Evolutionary conservation across 2,888 invertebrate species (phyloP).

Genomic region (Saturnia pavonia): DNA sequence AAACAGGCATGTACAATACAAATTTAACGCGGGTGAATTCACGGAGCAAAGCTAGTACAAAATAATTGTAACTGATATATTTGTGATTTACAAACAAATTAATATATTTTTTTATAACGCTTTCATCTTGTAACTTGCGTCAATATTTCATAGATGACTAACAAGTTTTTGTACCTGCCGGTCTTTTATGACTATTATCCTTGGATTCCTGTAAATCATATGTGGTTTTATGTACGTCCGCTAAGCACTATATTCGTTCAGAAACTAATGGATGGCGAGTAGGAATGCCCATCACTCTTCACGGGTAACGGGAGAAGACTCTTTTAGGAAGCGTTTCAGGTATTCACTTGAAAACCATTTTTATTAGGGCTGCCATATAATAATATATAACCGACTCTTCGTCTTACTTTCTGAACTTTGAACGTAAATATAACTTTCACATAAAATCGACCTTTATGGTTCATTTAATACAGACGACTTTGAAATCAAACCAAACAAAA

Average conservation of each 20-base stretch:
- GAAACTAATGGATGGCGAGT: background rate
- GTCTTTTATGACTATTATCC: slow-evolving; percentile 16
- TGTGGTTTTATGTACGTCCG: background rate
- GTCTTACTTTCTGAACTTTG: too few relatives aligned
- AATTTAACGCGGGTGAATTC: too few relatives aligned
- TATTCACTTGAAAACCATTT: background rate
- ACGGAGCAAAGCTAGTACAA: too few relatives aligned
- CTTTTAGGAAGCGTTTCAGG: background rate
- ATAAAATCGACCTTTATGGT: too few relatives aligned
- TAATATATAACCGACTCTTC: background rate
- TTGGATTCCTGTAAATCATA: slow-evolving; percentile 14
- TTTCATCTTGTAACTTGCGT: background rate
- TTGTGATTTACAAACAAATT: background rate
- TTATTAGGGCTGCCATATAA: background rate
- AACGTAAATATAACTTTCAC: too few relatives aligned
- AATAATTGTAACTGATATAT: too few relatives aligned
- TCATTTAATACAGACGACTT: too few relatives aligned
- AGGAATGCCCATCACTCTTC: background rate
- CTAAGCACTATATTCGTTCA: background rate
- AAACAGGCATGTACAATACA: too few relatives aligned
- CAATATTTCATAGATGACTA: background rate
- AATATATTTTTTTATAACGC: background rate
- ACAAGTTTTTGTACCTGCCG: slow-evolving; percentile 16
- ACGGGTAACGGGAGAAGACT: background rate
- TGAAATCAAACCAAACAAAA: too few relatives aligned